A percentile compares a stretch with the other conserved stretches of the same genome.
phyloP scores from a whole-genome alignment of 1,140 invertebrate genomes.

The Caenorhabditis elegans region DNA sequence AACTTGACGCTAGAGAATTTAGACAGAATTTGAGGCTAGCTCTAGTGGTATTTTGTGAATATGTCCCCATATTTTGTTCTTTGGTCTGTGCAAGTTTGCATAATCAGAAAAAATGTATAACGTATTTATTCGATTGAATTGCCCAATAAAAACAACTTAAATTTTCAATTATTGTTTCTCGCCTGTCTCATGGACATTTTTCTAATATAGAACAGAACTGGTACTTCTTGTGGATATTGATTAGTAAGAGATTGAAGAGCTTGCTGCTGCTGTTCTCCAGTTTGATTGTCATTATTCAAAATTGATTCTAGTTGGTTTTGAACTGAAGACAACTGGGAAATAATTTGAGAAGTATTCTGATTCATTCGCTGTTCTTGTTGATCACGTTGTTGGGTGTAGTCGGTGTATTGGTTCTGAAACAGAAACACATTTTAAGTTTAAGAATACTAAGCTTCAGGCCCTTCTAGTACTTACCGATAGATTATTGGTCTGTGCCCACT shows the following conservation, averaged over 20 bases:
- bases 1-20: too few relatives aligned
- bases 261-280: background rate
- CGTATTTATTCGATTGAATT: too few relatives aligned
- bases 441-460: background rate
- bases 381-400: background rate
- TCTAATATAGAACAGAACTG: background rate
- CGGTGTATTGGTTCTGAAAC: background rate
- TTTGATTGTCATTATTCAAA: background rate
- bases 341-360: background rate
- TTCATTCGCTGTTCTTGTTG: background rate
- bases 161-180: background rate
- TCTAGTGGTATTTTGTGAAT: too few relatives aligned
- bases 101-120: too few relatives aligned
- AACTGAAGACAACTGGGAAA: background rate
- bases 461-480: background rate
- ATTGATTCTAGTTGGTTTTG: background rate
- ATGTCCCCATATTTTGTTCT: too few relatives aligned
- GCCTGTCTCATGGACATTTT: background rate
- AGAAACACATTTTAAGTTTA: too few relatives aligned
- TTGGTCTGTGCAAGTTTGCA: too few relatives aligned
- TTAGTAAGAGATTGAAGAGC: background rate
- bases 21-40: too few relatives aligned
- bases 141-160: too few relatives aligned
- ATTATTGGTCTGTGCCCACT: conserved; percentile 2
- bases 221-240: background rate